Evolutionary conservation across 2,113 vertebrate genomes (phyloP).

Genomic region (Trochalopteron elliotii): DNA sequence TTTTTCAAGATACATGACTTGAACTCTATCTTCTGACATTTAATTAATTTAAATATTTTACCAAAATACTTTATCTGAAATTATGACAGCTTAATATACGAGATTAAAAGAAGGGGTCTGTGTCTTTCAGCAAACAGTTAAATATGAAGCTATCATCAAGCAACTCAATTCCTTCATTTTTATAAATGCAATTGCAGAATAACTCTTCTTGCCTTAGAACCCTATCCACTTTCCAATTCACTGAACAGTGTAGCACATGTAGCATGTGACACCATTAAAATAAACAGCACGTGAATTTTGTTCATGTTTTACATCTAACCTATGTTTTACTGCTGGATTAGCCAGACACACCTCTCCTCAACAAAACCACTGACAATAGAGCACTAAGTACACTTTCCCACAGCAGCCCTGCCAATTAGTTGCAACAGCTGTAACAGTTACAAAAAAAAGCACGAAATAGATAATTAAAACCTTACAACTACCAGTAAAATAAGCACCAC

Average conservation of each 20-base stretch:
- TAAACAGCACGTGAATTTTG: not conserved
- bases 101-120: not conserved
- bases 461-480: not conserved
- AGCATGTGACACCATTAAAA: not conserved
- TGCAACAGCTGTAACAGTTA: not conserved
- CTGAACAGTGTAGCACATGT: not conserved
- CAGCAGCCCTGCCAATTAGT: not conserved
- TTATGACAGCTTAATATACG: rapidly evolving
- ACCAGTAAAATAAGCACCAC: not conserved
- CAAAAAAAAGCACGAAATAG: not conserved
- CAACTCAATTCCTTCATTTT: not conserved
- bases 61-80: not conserved
- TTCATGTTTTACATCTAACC: not conserved
- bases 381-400: not conserved
- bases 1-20: not conserved
- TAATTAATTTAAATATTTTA: not conserved
- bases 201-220: not conserved
- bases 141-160: not conserved
- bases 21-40: not conserved
- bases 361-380: not conserved
- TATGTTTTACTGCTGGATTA: not conserved
- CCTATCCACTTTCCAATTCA: not conserved
- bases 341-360: not conserved
- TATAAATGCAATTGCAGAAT: not conserved
- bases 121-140: not conserved